Conservation (phyloP, 2,888 invertebrate species). For the Diachrysia chrysitis region DNA sequence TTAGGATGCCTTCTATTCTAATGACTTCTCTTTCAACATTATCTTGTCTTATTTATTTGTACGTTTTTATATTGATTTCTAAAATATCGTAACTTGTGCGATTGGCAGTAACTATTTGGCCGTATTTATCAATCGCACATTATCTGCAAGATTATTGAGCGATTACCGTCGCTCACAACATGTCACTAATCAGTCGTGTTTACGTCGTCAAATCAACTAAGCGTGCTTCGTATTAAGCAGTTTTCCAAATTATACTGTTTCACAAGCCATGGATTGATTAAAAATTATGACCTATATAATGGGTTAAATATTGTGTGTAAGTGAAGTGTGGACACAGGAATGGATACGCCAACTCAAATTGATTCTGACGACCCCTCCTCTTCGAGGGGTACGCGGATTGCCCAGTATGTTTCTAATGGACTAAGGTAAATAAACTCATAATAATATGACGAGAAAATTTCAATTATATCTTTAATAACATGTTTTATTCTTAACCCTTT, state of each 20-base stretch:
- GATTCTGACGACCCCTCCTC: conserved; percentile 10
- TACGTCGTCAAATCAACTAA: conserved; percentile 57
- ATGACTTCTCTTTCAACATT: background rate
- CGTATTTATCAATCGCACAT: conserved; percentile 56
- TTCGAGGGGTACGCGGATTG: conserved; percentile 17
- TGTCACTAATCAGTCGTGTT: conserved; percentile 71
- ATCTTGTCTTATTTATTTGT: background rate
- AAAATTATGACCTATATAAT: conserved; percentile 23
- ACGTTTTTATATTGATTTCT: background rate
- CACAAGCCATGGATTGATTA: conserved; percentile 3
- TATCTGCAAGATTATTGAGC: conserved; percentile 67
- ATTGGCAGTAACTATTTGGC: conserved; percentile 15
- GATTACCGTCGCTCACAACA: conserved; percentile 58
- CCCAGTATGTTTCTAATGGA: conserved; percentile 25
- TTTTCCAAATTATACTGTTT: conserved; percentile 23
- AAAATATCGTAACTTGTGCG: background rate
- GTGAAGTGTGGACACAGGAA: conserved; percentile 2
- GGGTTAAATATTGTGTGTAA: conserved; percentile 20
- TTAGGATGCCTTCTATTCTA: background rate
- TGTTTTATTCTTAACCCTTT: no score
- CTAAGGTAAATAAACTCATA: conserved; percentile 27
- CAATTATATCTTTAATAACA: no score
- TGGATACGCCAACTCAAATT: conserved; percentile 16
- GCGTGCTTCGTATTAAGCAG: conserved; percentile 31
- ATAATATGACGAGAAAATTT: background rate